These are phyloP conservation scores for Gymnoscopelus microlampas DNA, from an alignment of 2,797 vertebrate genomes.

Conservation along the genomic window DNA sequence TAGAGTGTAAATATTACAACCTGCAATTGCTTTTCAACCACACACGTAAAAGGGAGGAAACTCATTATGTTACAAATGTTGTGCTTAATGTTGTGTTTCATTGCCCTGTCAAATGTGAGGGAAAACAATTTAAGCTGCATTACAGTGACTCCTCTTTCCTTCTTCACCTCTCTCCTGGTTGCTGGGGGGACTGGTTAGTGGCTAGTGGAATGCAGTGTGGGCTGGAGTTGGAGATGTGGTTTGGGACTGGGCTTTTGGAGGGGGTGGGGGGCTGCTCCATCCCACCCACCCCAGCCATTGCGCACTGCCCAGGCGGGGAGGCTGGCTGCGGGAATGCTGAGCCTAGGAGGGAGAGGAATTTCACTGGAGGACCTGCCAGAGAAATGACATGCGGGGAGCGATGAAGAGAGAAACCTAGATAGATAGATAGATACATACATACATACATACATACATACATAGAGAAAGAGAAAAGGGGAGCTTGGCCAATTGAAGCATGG, in stretches of 20 bases:
- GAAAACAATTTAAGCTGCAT: constrained; percentile 26
- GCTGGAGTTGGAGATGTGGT: constrained; percentile 67
- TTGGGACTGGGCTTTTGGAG: constrained; percentile 52
- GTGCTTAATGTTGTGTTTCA: background rate
- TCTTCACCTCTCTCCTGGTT: constrained; percentile 81
- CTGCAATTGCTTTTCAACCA: background rate
- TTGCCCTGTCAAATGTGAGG: constrained; percentile 4
- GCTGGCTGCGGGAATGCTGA: constrained; percentile 80
- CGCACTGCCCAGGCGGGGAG: constrained; percentile 69
- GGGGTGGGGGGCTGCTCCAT: constrained; percentile 54
- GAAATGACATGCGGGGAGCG: constrained; percentile 82
- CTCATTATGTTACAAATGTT: too few relatives aligned
- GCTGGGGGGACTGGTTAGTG: constrained; percentile 73
- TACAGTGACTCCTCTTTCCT: constrained; percentile 51
- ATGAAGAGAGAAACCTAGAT: constrained; percentile 76
- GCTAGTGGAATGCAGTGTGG: constrained; percentile 74
- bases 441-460: too few relatives aligned
- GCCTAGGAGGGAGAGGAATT: constrained; percentile 80
- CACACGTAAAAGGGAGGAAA: background rate
- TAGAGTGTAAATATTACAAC: background rate
- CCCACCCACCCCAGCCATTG: constrained; percentile 62
- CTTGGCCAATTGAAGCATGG: constrained; percentile 73
- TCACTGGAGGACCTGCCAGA: constrained; percentile 79
- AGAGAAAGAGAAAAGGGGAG: constrained; percentile 42
- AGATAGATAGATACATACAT: constrained; percentile 21